phyloP scores from a whole-genome alignment of 2,113 vertebrate genomes.

The Numenius arquata region DNA sequence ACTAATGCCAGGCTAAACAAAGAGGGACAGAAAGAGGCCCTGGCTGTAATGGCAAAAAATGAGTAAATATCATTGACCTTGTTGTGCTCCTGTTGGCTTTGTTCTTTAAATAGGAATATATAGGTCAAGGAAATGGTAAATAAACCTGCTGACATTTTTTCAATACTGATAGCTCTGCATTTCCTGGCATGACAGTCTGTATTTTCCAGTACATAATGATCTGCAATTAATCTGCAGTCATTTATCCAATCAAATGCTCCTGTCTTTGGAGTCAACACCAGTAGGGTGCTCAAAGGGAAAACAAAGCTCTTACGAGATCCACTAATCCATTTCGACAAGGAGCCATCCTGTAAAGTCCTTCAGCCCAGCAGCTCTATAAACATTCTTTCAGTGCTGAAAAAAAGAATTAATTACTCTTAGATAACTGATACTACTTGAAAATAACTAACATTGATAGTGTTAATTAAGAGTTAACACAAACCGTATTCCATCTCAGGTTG shows the following conservation, averaged over 20 bases:
- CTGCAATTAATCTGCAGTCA: background rate
- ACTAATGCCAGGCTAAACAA: background rate
- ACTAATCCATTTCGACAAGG: conserved; percentile 5
- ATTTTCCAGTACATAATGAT: background rate
- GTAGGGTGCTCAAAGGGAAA: conserved; percentile 19
- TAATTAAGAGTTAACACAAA: background rate
- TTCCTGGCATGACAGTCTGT: background rate
- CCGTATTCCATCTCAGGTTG: background rate
- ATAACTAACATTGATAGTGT: background rate
- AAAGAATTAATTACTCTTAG: background rate
- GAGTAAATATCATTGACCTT: background rate
- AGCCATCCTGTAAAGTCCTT: background rate
- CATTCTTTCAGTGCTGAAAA: background rate
- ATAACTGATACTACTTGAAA: background rate
- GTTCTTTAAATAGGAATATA: background rate
- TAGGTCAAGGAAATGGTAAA: background rate
- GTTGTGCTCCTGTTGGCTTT: background rate
- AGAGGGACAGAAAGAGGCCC: background rate
- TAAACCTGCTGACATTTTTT: background rate
- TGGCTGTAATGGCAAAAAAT: background rate
- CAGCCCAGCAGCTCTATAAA: background rate
- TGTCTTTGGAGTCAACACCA: conserved; percentile 26
- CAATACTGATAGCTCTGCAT: background rate
- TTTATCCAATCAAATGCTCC: background rate
- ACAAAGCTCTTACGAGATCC: background rate